A percentile compares a stretch with the other conserved stretches of the same genome.
Conservation (phyloP, 2,888 invertebrate genomes). For the Calameuta idolon region DNA sequence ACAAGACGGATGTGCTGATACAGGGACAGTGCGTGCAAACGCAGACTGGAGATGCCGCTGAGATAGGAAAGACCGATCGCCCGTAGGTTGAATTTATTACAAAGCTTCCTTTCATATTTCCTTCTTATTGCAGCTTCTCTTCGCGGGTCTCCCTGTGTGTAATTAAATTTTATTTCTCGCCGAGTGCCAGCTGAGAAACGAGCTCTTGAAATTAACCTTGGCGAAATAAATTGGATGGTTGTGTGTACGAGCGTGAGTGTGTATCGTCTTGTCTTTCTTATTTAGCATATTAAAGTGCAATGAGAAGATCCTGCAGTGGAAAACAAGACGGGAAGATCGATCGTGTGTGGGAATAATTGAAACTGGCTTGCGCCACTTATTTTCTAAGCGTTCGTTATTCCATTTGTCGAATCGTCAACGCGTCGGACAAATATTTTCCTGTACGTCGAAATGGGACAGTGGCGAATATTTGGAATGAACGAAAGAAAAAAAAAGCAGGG, state of each 20-base stretch:
- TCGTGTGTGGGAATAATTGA: background rate
- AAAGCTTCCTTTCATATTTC: conserved; percentile 37
- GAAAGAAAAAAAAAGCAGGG: too few relatives aligned
- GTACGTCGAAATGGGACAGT: too few relatives aligned
- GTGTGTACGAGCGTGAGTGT: conserved; percentile 9
- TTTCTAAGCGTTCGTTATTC: background rate
- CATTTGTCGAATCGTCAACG: background rate
- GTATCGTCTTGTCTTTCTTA: background rate
- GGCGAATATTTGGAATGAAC: background rate
- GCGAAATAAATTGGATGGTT: conserved; percentile 34
- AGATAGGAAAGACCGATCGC: conserved; percentile 36
- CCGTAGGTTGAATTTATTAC: conserved; percentile 39
- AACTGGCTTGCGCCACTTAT: background rate
- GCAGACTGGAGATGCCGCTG: conserved; percentile 15
- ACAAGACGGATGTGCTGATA: background rate
- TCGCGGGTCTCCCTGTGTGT: conserved; percentile 19
- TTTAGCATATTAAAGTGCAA: background rate
- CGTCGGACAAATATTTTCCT: background rate
- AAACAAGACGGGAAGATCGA: background rate
- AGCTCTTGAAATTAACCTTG: conserved; percentile 41
- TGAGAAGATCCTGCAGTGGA: background rate
- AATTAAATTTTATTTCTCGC: conserved; percentile 43
- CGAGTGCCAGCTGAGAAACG: conserved; percentile 29
- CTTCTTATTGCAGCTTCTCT: conserved; percentile 21
- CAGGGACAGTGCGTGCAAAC: background rate